Evolutionary conservation across 2,113 vertebrate species (phyloP), one percentile per base, ranked within the genome.

Genomic region (Spea bombifrons): DNA sequence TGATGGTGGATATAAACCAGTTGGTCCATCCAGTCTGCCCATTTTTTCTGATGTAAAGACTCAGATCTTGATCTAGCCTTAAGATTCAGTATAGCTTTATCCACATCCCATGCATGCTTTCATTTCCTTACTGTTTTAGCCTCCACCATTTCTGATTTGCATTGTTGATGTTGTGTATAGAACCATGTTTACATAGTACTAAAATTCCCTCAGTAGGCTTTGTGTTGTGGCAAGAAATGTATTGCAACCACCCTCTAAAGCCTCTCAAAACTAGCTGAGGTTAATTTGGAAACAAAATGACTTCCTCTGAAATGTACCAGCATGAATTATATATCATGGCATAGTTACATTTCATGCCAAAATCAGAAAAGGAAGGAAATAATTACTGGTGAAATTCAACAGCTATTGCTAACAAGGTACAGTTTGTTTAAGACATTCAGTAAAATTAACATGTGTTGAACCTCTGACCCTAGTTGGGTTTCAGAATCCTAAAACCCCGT

Each of bases 401-500:
- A 75, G 75, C 68, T 76, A 66, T 76, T 76, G 55, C 66, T 69
- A 66, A 76, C 75, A 76, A 66, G 44, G 48, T 16, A 47, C 66
- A 76, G 68, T 76, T 68, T 68, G 74, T 76, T 67, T 75, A 55
- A 67, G 12, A 48, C 53, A 30, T 53, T 66, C 50, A 57, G 52
- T 53, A 55, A 76, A 66, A 46, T 57, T 68, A 66, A 53, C 55
- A 45, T 68, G 68, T 68, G 68, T 55, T 55, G 65, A 65, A 76
- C 75, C 75, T 69, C 63, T 76, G 65, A 76, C 75, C 75, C 75
- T 53, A 57, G 75, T 68, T 30, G 52, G 68, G 44, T 46, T 30
- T 43, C 49, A 48, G 50, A 47, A 69, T 47, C 66, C 75, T 47
- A 68, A 67, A 59, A 76, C 68, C 75, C n/a, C 68, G 49, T 5